A percentile compares a stretch with the other conserved stretches of the same genome.
Conservation (phyloP, 2,113 vertebrate species). For the Sinosuthora webbiana region DNA sequence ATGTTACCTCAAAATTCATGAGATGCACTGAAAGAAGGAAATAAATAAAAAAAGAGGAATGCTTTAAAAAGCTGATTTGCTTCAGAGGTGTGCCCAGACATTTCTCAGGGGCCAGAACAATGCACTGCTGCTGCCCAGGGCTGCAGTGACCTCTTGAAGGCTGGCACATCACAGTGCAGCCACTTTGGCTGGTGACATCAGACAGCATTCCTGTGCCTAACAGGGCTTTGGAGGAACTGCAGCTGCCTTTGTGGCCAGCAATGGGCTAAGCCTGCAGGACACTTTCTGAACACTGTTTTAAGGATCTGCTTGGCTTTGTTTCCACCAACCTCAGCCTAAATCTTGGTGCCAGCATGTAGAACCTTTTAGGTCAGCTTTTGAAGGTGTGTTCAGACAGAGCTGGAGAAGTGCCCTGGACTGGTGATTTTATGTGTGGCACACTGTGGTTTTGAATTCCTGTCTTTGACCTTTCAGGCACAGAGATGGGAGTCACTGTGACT, state of each 20-base stretch:
- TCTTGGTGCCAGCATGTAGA: neutral
- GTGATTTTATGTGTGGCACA: neutral
- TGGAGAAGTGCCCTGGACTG: neutral
- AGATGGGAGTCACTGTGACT: neutral
- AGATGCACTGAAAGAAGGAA: conserved; percentile 3
- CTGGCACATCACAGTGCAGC: neutral
- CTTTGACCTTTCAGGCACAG: neutral
- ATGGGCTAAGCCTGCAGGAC: neutral
- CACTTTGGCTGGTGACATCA: neutral
- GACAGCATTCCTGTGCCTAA: neutral
- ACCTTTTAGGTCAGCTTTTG: neutral
- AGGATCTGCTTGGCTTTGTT: neutral
- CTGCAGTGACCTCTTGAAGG: neutral
- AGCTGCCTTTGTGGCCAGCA: neutral
- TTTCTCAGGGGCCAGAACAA: neutral
- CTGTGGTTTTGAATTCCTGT: neutral
- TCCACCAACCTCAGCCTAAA: neutral
- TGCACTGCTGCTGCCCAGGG: neutral
- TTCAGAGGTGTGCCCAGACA: neutral
- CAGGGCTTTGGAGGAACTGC: neutral
- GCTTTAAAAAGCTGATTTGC: neutral
- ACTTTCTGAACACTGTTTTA: neutral
- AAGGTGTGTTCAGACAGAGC: neutral
- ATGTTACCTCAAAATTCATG: conserved; percentile 12
- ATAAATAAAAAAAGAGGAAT: neutral